Conservation (phyloP, 2,797 vertebrate genomes). For the Micropoecilia bifurca region DNA sequence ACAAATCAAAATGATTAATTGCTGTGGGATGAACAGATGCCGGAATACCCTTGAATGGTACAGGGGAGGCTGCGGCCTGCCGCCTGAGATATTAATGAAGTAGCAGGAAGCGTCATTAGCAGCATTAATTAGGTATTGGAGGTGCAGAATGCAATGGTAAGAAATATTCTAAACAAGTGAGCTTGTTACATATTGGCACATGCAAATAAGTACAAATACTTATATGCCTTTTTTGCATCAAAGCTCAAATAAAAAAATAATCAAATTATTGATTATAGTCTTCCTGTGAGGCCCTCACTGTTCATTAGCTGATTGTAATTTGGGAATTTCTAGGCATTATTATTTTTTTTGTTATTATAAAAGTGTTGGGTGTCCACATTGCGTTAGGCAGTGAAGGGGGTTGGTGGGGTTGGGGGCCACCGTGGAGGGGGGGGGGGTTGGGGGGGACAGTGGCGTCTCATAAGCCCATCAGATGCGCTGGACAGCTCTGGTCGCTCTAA, state of each 20-base stretch:
- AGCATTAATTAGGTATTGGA: slow-evolving; percentile 85
- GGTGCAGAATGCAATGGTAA: slow-evolving; percentile 47
- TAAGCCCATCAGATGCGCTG: slow-evolving; percentile 90
- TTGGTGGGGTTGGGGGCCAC: not conserved
- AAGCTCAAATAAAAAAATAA: not conserved
- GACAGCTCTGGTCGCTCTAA: slow-evolving; percentile 89
- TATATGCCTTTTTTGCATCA: not conserved
- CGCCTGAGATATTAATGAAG: slow-evolving; percentile 91
- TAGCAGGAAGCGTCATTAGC: slow-evolving; percentile 90
- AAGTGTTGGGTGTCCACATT: not conserved
- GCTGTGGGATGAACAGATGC: slow-evolving; percentile 95
- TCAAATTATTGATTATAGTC: not conserved
- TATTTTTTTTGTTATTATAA: not conserved
- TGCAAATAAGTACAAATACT: not conserved
- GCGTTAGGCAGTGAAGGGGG: not conserved
- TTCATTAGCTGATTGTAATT: not conserved
- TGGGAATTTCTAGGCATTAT: not conserved
- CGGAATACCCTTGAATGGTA: slow-evolving; percentile 91
- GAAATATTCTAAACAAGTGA: slow-evolving; percentile 22
- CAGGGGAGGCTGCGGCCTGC: slow-evolving; percentile 82
- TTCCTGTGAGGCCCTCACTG: not conserved
- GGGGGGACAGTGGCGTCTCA: slow-evolving; percentile 61
- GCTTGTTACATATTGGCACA: not conserved
- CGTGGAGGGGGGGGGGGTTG: not conserved
- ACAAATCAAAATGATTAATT: slow-evolving; percentile 99